A percentile compares a stretch with the other conserved stretches of the same genome.
phyloP scores from a whole-genome alignment of 1,140 invertebrate genomes.

The Zophobas atratus region DNA sequence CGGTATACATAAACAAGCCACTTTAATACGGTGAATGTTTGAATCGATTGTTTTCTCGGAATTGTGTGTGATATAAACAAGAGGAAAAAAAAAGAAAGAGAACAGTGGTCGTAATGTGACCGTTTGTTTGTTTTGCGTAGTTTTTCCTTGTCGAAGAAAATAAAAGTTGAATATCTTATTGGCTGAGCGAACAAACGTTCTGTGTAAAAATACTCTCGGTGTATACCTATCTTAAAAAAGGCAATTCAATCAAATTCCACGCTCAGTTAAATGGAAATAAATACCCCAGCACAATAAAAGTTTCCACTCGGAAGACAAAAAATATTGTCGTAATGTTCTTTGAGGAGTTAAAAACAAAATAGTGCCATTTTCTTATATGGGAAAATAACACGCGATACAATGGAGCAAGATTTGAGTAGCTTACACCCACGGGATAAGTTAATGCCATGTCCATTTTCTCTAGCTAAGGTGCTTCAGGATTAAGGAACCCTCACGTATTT shows the following conservation, averaged over 20 bases:
- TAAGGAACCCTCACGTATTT: conserved; percentile 40
- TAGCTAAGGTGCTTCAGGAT: conserved; percentile 29
- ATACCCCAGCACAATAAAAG: conserved; percentile 7
- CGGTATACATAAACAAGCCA: too few relatives aligned
- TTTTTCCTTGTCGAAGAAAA: neutral
- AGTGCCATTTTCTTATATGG: conserved; percentile 28
- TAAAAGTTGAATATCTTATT: conserved; percentile 8
- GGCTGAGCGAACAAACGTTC: neutral
- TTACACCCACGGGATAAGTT: conserved; percentile 46
- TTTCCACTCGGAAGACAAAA: conserved; percentile 1
- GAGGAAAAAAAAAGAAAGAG: neutral
- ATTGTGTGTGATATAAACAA: too few relatives aligned
- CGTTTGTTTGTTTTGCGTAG: neutral
- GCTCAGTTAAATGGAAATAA: conserved; percentile 24
- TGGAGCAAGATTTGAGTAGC: conserved; percentile 32
- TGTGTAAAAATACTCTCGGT: neutral
- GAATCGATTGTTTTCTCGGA: too few relatives aligned
- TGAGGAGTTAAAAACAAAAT: conserved; percentile 29
- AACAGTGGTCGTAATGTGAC: neutral
- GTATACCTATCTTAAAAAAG: neutral
- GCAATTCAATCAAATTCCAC: conserved; percentile 19
- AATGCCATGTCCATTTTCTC: conserved; percentile 47
- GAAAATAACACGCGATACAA: conserved; percentile 48
- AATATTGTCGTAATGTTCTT: conserved; percentile 1
- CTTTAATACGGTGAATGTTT: too few relatives aligned